Evolutionary conservation across 2,113 vertebrate species (phyloP).

Genomic region (Trichechus manatus): DNA sequence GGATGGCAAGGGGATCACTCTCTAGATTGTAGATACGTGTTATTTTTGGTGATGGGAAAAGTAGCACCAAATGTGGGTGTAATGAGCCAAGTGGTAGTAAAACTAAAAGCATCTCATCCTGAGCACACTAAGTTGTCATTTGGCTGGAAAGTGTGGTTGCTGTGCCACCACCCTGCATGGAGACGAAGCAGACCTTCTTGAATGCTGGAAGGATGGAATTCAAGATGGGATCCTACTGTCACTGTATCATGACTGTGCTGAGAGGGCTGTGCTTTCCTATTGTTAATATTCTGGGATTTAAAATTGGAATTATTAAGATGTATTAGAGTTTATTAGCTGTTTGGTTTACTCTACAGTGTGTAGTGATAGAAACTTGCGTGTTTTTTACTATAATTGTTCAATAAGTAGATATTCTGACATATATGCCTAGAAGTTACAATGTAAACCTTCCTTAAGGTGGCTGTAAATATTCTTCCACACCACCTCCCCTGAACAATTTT

Average conservation of each 20-base stretch:
- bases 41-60: not conserved
- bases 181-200: fast-evolving
- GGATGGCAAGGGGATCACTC: not conserved
- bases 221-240: not conserved
- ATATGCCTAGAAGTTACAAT: not conserved
- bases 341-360: not conserved
- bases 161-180: not conserved
- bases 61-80: not conserved
- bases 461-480: not conserved
- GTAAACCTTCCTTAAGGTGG: not conserved
- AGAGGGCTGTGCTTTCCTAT: not conserved
- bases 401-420: not conserved
- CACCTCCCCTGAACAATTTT: not conserved
- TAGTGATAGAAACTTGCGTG: not conserved
- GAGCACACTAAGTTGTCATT: too few species aligned
- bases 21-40: not conserved
- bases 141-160: not conserved
- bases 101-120: not conserved
- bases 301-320: not conserved
- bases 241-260: fast-evolving
- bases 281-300: not conserved
- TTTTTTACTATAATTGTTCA: slow-evolving; percentile 42
- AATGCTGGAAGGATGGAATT: not conserved
- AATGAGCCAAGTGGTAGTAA: not conserved
- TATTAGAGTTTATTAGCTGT: not conserved